Percentiles rank a stretch among this genome's conserved stretches.
These are phyloP conservation scores for Pseudococcus longispinus DNA, from an alignment of 2,888 invertebrate species.

Conservation along the genomic window DNA sequence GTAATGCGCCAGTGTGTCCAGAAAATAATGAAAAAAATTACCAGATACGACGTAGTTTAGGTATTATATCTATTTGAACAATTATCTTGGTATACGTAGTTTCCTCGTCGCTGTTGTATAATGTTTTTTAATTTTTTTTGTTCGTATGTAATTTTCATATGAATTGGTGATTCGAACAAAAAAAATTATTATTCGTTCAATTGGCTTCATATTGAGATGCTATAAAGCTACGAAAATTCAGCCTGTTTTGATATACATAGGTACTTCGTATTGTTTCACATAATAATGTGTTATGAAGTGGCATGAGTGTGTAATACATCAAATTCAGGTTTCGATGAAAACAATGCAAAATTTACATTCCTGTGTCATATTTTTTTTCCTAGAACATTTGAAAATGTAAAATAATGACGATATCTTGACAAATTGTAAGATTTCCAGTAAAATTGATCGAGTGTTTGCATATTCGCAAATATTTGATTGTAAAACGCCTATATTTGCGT, in stretches of 20 bases:
- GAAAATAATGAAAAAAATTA: constrained; percentile 4
- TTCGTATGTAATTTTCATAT: not conserved
- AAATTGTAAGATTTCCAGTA: not conserved
- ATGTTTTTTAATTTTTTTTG: not conserved
- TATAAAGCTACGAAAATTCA: not conserved
- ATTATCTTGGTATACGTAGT: not conserved
- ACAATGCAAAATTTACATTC: not conserved
- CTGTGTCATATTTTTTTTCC: not conserved
- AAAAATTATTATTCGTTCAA: not conserved
- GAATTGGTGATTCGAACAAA: not conserved
- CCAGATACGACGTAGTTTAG: not conserved
- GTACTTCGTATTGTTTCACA: too few relatives aligned
- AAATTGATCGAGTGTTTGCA: too few relatives aligned
- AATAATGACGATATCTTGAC: not conserved
- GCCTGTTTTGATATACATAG: not conserved
- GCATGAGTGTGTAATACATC: not conserved
- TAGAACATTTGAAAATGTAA: not conserved
- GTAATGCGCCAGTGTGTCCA: not conserved
- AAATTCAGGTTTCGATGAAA: not conserved
- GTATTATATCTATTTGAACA: not conserved
- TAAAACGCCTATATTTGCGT: too few relatives aligned
- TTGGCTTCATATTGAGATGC: not conserved
- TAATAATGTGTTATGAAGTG: too few relatives aligned
- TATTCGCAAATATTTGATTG: too few relatives aligned
- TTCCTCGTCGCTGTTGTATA: not conserved